A percentile compares a stretch with the other conserved stretches of the same genome.
Evolutionary conservation across 1,140 invertebrate species (phyloP).

Genomic region (Berghia stephanieae): DNA sequence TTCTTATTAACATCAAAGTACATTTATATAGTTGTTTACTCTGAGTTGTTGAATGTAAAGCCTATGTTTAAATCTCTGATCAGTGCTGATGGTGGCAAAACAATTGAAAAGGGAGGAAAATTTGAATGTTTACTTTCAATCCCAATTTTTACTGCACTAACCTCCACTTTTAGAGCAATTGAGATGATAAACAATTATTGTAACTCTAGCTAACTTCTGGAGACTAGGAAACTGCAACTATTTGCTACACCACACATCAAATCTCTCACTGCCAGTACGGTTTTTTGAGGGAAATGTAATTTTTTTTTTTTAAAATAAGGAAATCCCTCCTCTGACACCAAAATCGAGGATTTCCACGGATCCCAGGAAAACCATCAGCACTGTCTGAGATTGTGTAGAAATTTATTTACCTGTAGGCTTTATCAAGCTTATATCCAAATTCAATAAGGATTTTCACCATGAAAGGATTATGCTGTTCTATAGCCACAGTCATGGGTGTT

Average conservation of each 20-base stretch:
- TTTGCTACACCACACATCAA: no score
- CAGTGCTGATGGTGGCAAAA: no score
- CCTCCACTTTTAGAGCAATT: no score
- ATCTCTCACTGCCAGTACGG: no score
- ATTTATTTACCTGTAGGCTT: constrained; percentile 46
- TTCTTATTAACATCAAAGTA: neutral
- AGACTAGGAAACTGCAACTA: neutral
- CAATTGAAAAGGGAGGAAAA: neutral
- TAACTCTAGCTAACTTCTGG: neutral
- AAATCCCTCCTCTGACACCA: no score
- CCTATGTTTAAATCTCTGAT: neutral
- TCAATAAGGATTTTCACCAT: constrained; percentile 55
- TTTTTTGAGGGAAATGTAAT: no score
- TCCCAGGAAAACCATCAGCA: no score
- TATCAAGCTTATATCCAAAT: constrained; percentile 58
- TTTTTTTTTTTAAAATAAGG: no score
- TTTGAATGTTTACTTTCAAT: neutral
- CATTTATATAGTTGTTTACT: neutral
- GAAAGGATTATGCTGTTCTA: constrained; percentile 56
- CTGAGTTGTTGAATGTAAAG: neutral
- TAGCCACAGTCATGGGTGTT: constrained; percentile 58
- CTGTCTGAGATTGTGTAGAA: no score
- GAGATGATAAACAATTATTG: no score
- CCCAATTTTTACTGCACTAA: no score
- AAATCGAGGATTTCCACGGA: no score